A percentile compares a stretch with the other conserved stretches of the same genome.
These are phyloP conservation scores for Meta bourneti DNA, from an alignment of 2,888 invertebrate species.

Conservation along the genomic window DNA sequence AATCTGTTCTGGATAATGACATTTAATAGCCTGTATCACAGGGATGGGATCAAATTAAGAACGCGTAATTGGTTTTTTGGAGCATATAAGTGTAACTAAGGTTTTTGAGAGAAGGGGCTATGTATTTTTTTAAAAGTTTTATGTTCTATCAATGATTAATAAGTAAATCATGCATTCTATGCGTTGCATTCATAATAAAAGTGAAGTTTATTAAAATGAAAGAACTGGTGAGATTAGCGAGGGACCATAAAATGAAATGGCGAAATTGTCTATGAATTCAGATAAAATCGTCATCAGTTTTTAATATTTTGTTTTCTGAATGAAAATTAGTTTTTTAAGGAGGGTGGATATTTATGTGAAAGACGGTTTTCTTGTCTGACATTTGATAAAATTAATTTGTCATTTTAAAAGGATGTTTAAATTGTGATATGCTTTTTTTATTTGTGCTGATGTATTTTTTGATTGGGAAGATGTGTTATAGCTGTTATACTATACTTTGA, in stretches of 20 bases:
- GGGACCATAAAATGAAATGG: neutral
- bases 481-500: no score
- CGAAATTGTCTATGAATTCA: neutral
- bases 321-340: no score
- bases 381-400: neutral
- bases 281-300: neutral
- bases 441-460: no score
- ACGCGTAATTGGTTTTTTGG: constrained; percentile 35
- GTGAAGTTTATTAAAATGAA: neutral
- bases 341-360: neutral
- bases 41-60: constrained; percentile 34
- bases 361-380: neutral
- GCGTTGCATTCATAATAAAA: neutral
- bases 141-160: neutral
- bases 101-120: neutral
- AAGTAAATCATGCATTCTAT: neutral
- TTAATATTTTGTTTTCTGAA: neutral
- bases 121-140: neutral
- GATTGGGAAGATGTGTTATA: no score
- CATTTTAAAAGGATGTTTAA: neutral
- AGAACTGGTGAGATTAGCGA: neutral
- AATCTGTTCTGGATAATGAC: constrained; percentile 43
- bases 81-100: neutral
- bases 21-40: constrained; percentile 40
- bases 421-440: neutral